Evolutionary conservation across 1,140 invertebrate genomes (phyloP), one percentile per base, ranked within the genome.

Genomic region (Brachionus calyciflorus): DNA sequence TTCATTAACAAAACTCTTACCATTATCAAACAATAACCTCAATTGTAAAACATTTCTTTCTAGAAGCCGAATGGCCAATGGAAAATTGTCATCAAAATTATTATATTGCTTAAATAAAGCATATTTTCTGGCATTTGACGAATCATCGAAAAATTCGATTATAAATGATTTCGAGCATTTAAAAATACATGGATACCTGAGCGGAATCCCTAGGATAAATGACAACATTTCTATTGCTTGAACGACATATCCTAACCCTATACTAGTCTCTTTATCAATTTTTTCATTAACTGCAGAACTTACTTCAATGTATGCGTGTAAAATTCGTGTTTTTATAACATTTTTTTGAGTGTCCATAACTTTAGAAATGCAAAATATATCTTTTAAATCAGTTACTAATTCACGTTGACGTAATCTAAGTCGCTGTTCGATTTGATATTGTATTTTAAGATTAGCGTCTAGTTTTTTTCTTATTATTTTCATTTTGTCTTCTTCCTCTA

Each of bases 1-100:
- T 12, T 70, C 28, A 21, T 10, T 26, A n/a, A 33, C 21, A 33
- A 21, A 37, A n/a, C 19, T 37, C 10, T 37, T 17, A 60, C 37
- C 7, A 17, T 60, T 60, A 40, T 60, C 55, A 17, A 33, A 37
- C 3, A 60, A 60, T 33, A 33, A 37, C 40, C 69, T 73, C 21
- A 73, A 41, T 41, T 73, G 69, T 24, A 55, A n/a, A 17, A 73
- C 19, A 73, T 73, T 51, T 28, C 4, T 37, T 19, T 73, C 37
- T 24, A 73, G 17, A 9, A 73, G 46, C 28, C n/a, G 24, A 12
- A 73, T 12, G n/a, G 69, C 69, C 26, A 51, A 51, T 7, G 28
- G 24, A 51, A 73, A 51, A 73, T 14, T 26, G 6, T 3, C 12
- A 9, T 55, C 37, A 10, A 51, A 6, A 9, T 12, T 12, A 19